Percentiles rank a stretch among this genome's conserved stretches.
Conservation (phyloP, 2,797 vertebrate genomes). For the Apogon talboti region DNA sequence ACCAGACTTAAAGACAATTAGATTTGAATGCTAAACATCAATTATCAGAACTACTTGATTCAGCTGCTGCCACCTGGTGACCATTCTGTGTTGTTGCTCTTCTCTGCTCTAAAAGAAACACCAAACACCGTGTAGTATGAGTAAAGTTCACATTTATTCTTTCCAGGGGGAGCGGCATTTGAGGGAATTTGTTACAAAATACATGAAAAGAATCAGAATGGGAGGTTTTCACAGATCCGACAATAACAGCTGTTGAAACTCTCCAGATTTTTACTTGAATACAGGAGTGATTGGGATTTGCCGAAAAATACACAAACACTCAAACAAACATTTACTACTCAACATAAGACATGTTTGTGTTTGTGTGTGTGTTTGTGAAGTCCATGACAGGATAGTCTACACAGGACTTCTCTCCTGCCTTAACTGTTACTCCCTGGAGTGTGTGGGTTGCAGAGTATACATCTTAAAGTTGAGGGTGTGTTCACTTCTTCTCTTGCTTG, state of each 20-base stretch:
- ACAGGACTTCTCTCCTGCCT: constrained; percentile 22
- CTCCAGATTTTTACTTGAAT: constrained; percentile 43
- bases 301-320: constrained; percentile 51
- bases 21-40: too few relatives aligned
- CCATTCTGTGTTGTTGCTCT: neutral
- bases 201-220: constrained; percentile 51
- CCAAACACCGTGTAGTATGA: constrained; percentile 28
- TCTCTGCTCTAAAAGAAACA: constrained; percentile 24
- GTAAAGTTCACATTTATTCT: constrained; percentile 80
- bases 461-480: neutral
- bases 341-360: constrained; percentile 9
- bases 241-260: constrained; percentile 35
- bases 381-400: constrained; percentile 42
- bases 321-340: constrained; percentile 18
- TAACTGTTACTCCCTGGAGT: constrained; percentile 52
- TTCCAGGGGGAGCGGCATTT: constrained; percentile 58
- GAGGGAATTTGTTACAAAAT: constrained; percentile 75
- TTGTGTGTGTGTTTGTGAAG: constrained; percentile 38
- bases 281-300: constrained; percentile 30
- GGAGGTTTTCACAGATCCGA: constrained; percentile 63
- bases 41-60: neutral
- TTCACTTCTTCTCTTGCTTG: constrained; percentile 77
- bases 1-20: too few relatives aligned
- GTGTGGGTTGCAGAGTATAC: constrained; percentile 18
- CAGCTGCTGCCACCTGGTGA: constrained; percentile 68